Evolutionary conservation across 2,888 invertebrate species (phyloP).

Genomic region (Yponomeuta malinellus): DNA sequence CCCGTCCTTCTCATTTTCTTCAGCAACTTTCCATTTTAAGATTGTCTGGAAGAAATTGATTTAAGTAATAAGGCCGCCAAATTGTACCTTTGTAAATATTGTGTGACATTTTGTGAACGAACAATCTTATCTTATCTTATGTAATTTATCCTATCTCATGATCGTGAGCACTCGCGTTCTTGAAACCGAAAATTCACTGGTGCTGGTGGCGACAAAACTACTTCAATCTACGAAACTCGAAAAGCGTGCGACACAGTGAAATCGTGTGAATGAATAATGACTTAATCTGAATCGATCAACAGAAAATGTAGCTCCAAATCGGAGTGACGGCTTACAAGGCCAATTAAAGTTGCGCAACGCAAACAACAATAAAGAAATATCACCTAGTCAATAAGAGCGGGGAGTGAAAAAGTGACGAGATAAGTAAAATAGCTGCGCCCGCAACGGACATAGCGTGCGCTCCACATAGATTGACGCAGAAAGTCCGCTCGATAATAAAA

Average conservation of each 20-base stretch:
- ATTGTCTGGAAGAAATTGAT: too few species aligned
- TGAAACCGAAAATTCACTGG: too few species aligned
- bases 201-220: too few species aligned
- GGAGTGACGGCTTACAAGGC: neutral
- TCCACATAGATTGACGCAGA: neutral
- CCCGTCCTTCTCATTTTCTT: too few species aligned
- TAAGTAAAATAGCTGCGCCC: neutral
- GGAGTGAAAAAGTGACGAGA: neutral
- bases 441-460: neutral
- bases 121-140: too few species aligned
- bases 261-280: neutral
- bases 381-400: neutral
- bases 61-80: too few species aligned
- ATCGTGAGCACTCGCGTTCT: too few species aligned
- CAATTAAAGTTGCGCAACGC: constrained; percentile 1
- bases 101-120: too few species aligned
- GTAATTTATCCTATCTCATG: too few species aligned
- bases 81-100: too few species aligned
- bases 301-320: neutral
- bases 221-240: neutral
- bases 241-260: neutral
- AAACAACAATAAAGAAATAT: neutral
- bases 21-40: too few species aligned
- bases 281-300: neutral
- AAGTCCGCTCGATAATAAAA: neutral